Evolutionary conservation across 1,140 invertebrate species (phyloP), one percentile per base, ranked within the genome.

Genomic region (Zaprionus taronus): DNA sequence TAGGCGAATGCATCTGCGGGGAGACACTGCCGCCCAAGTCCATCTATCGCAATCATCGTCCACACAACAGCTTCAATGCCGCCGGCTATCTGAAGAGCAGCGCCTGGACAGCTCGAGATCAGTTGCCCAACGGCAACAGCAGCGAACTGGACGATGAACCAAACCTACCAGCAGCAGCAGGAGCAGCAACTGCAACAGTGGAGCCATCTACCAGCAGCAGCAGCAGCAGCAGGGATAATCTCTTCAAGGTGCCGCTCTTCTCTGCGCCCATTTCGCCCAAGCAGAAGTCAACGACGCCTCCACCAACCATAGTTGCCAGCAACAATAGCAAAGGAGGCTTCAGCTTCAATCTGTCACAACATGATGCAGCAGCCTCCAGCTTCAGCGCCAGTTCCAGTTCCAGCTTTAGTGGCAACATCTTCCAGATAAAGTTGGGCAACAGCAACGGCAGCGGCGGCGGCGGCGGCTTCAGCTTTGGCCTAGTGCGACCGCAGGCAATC

Each of bases 1-100:
- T 96, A 6, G 96, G 95, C 1, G 94, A 95, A 91, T 94, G 95
- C 38, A 94, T 97, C 12, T 95, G 95, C 49, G 96, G 96, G 1
- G 94, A 94, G 20, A 61, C 79, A 12, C 82, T 95, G 63, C 94
- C 95, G 1, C 86, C 93, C 0, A 56, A 26, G 82, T 93, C 28
- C 83, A 93, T 77, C 36, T 91, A 44, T 95, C 94, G 70, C 70
- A 92, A 71, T 71, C 94, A 96, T 78, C 83, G 82, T 4, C 94
- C 95, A 0, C 95, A 96, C 75, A 94, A 94, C 17, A 97, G 96
- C 93, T 97, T 97, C 80, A 94, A 95, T 83, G 87, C 92, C 14
- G 93, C 95, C 56, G 95, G 95, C 4, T 95, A 93, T 44, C 78
- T 92, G 5, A 79, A 80, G 47, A 51, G 36, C 15, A 41, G 56